Percentiles rank a stretch among this genome's conserved stretches.
These are phyloP conservation scores for Andrena haemorrhoa DNA, from an alignment of 2,888 invertebrate genomes.

Conservation along the genomic window DNA sequence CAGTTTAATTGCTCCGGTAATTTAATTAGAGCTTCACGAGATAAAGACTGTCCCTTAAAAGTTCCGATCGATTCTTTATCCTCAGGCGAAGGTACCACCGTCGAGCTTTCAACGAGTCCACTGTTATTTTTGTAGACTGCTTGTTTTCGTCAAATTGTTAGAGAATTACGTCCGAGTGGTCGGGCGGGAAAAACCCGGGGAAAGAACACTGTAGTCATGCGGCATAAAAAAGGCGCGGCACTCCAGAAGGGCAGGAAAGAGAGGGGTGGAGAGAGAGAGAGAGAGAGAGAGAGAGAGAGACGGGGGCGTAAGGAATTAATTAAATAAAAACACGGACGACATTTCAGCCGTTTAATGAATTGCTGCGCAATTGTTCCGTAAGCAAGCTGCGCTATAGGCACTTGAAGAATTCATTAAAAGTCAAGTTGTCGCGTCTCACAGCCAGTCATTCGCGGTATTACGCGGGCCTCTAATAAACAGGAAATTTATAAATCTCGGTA, in stretches of 20 bases:
- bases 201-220: constrained; percentile 48
- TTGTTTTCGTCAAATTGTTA: constrained; percentile 47
- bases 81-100: constrained; percentile 10
- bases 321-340: constrained; percentile 55
- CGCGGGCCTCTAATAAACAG: constrained; percentile 30
- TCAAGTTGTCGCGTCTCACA: constrained; percentile 15
- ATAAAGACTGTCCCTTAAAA: background rate
- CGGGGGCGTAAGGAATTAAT: constrained; percentile 41
- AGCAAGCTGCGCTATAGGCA: constrained; percentile 19
- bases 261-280: background rate
- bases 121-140: constrained; percentile 54
- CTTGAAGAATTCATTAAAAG: constrained; percentile 59
- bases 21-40: constrained; percentile 23
- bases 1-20: constrained; percentile 1
- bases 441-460: constrained; percentile 29
- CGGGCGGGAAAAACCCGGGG: constrained; percentile 12
- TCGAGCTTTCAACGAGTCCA: constrained; percentile 17
- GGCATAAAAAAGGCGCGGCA: constrained; percentile 36
- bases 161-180: constrained; percentile 48
- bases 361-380: constrained; percentile 57
- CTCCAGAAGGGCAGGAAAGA: background rate
- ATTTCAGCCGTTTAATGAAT: constrained; percentile 58
- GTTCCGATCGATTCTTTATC: constrained; percentile 2
- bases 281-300: background rate
- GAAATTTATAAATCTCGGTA: constrained; percentile 44